Evolutionary conservation across 2,797 vertebrate species (phyloP), one percentile per base, ranked within the genome.

Genomic region (Scolopax bukidnonensis): DNA sequence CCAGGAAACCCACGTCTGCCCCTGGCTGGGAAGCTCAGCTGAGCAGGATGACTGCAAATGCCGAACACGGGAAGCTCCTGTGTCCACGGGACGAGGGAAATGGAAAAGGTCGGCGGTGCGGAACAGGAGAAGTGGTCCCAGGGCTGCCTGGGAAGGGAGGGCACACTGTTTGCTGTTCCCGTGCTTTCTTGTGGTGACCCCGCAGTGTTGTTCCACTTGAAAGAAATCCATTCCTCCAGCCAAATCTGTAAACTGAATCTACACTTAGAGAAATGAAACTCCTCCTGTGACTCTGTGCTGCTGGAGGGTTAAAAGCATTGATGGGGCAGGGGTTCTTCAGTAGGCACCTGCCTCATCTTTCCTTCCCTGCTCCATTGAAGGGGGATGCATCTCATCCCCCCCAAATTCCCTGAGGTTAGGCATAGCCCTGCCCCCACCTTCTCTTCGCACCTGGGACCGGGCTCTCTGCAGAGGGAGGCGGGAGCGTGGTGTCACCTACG

Each of bases 361-460:
- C 41, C 6, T 14, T 32, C 17, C 28, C n/a, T 5, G 0, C 8
- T 8, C 15, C 0, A 1, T 2, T 20, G 41, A 23, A 8, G 1
- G 5, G n/a, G 0, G 12, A 32, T 24, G 63, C 17, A 3, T 0
- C 0, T 2, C 23, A 5, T 6, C 4, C 20, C 3, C 47, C 9
- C 0, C 6, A 20, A 27, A 9, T 11, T 0, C 11, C 30, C 25
- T 3, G 3, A 15, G 0, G 2, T 5, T 30, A 57, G 33, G n/a
- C 32, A 10, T 5, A 10, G 36, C 28, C 40, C 45, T 76, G 54
- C 30, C 60, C 23, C 6, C 61, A 7, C 16, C 36, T 12, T 5
- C 27, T 41, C 43, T 24, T 12, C 54, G 36, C 53, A 0, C 11
- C 23, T 1, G 15, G 38, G 25, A 3, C 2, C 33, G 5, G 28